Evolutionary conservation across 2,113 vertebrate genomes (phyloP).

Genomic region (Tragelaphus imberbis): DNA sequence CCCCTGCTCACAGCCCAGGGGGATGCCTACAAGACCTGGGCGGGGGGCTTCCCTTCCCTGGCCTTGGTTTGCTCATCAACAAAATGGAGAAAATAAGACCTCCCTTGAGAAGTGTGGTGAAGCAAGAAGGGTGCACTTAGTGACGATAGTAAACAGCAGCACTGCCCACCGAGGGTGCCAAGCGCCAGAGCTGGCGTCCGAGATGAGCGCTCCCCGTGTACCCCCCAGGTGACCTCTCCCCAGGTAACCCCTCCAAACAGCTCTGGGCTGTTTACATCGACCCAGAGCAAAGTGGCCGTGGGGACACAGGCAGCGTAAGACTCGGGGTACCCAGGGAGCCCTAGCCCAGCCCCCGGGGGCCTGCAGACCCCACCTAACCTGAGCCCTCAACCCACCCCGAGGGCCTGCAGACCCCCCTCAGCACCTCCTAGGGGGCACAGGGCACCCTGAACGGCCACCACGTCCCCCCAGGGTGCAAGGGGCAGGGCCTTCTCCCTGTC

Average conservation of each 20-base stretch:
- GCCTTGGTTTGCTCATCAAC: neutral
- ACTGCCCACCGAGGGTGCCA: neutral
- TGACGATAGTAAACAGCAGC: rapidly evolving
- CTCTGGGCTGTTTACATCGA: neutral
- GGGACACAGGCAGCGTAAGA: neutral
- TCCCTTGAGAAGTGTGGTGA: rapidly evolving
- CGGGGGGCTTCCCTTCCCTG: neutral
- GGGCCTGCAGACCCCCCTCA: neutral
- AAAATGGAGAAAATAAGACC: neutral
- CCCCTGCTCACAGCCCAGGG: neutral
- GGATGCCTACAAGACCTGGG: neutral
- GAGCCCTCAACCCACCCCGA: neutral
- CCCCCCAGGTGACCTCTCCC: neutral
- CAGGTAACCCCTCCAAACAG: neutral
- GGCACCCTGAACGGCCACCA: rapidly evolving
- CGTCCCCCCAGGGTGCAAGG: neutral
- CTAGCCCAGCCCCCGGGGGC: neutral
- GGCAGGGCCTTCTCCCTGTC: neutral
- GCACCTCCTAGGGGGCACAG: neutral
- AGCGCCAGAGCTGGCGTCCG: neutral
- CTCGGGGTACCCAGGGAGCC: neutral
- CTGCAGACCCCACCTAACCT: neutral
- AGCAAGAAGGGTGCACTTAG: rapidly evolving
- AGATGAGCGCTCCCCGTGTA: rapidly evolving
- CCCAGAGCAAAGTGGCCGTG: neutral